A percentile compares a stretch with the other conserved stretches of the same genome.
phyloP scores from a whole-genome alignment of 2,888 invertebrate genomes.

The Caenorhabditis wallacei region DNA sequence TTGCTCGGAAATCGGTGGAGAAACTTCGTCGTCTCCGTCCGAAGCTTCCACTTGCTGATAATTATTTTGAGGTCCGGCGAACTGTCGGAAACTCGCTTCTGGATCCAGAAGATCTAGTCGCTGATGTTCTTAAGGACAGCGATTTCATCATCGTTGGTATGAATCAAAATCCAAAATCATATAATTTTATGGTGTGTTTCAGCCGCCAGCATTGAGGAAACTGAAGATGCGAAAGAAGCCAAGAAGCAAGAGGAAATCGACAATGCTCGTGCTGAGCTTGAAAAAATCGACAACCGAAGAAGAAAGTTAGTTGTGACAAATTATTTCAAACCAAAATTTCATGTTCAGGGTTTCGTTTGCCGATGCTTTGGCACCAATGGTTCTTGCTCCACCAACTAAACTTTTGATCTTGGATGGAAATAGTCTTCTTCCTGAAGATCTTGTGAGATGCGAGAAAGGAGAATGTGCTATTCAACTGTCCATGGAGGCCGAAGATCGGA shows the following conservation, averaged over 20 bases:
- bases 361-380: slow-evolving; percentile 47
- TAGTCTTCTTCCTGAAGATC: slow-evolving; percentile 86
- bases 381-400: slow-evolving; percentile 80
- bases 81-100: slow-evolving; percentile 86
- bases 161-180: slow-evolving; percentile 72
- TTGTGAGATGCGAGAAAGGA: slow-evolving; percentile 86
- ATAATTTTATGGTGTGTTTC: no score
- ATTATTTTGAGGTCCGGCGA: slow-evolving; percentile 85
- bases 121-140: slow-evolving; percentile 86
- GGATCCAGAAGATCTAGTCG: slow-evolving; percentile 86
- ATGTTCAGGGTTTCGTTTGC: slow-evolving; percentile 63
- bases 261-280: slow-evolving; percentile 47
- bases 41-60: slow-evolving; percentile 47
- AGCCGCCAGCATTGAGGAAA: slow-evolving; percentile 65
- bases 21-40: slow-evolving; percentile 73
- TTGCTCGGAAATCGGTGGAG: slow-evolving; percentile 65
- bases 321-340: no score
- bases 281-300: slow-evolving; percentile 48
- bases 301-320: slow-evolving; percentile 57
- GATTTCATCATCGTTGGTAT: slow-evolving; percentile 87
- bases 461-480: slow-evolving; percentile 86
- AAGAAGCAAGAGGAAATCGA: slow-evolving; percentile 67
- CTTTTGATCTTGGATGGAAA: slow-evolving; percentile 85
- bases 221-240: slow-evolving; percentile 70
- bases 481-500: slow-evolving; percentile 85